Percentiles rank a stretch among this genome's conserved stretches.
Conservation (phyloP, 2,888 invertebrate species). For the Abscondita cerata region DNA sequence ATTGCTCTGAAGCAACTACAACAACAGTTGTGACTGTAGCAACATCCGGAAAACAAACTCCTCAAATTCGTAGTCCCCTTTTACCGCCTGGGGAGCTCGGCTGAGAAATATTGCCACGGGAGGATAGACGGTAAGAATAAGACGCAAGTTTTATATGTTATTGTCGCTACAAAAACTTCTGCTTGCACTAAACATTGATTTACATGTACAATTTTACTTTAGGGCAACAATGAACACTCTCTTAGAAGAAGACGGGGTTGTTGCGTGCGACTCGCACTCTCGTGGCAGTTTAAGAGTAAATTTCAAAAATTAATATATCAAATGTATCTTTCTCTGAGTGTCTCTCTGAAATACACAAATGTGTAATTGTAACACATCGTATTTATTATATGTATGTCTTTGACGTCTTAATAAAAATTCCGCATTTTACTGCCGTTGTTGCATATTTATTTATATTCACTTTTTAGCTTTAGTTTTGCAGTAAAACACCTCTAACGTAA, state of each 20-base stretch:
- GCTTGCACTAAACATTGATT: slow-evolving; percentile 10
- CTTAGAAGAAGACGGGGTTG: slow-evolving; percentile 47
- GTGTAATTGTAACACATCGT: too few relatives aligned
- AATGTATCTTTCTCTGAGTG: too few relatives aligned
- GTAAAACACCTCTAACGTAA: too few relatives aligned
- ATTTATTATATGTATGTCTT: too few relatives aligned
- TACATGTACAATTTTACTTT: neutral
- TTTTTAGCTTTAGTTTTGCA: too few relatives aligned
- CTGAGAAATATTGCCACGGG: slow-evolving; percentile 47
- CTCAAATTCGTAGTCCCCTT: slow-evolving; percentile 39
- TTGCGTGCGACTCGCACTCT: slow-evolving; percentile 41
- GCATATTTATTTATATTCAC: too few relatives aligned
- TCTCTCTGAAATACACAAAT: too few relatives aligned
- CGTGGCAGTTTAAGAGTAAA: slow-evolving; percentile 40
- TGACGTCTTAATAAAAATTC: too few relatives aligned
- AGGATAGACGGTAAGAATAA: slow-evolving; percentile 43
- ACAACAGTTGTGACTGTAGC: slow-evolving; percentile 66
- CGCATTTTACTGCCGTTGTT: too few relatives aligned
- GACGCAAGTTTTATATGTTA: neutral
- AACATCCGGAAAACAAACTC: slow-evolving; percentile 35
- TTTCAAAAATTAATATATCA: neutral
- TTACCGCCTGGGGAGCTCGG: slow-evolving; percentile 40
- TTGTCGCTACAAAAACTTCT: neutral
- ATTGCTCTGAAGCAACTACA: slow-evolving; percentile 76
- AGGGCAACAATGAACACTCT: slow-evolving; percentile 50